Conservation (phyloP, 2,797 vertebrate genomes). For the Hypotaenidia okinawae region DNA sequence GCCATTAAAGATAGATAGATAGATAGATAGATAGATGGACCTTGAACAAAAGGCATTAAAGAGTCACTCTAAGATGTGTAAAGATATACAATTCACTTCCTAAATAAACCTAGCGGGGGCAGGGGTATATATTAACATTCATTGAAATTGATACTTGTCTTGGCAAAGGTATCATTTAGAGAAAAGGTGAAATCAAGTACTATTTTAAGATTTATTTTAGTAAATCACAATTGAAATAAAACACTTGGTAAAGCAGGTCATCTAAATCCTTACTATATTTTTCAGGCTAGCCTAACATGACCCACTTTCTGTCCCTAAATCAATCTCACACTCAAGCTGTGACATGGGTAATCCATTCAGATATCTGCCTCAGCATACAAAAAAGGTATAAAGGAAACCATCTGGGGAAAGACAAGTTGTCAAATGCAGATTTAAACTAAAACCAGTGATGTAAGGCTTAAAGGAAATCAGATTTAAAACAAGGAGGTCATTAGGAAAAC, state of each 20-base stretch:
- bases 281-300: neutral
- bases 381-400: neutral
- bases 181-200: neutral
- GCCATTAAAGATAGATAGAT: no score
- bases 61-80: neutral
- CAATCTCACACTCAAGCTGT: neutral
- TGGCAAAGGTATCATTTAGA: neutral
- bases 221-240: neutral
- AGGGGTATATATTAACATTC: neutral
- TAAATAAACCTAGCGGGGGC: neutral
- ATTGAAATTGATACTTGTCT: neutral
- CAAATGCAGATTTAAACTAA: neutral
- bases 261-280: neutral
- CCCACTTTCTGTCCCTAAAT: constrained; percentile 22
- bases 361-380: neutral
- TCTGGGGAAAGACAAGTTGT: neutral
- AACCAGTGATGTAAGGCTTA: neutral
- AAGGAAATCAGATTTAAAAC: neutral
- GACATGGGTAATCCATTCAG: neutral
- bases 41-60: neutral
- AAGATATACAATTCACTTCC: neutral
- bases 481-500: neutral
- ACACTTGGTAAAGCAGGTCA: neutral
- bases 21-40: no score
- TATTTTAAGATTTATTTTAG: constrained; percentile 3